Evolutionary conservation across 2,888 invertebrate genomes (phyloP).

Genomic region (Trichogramma dendrolimi): DNA sequence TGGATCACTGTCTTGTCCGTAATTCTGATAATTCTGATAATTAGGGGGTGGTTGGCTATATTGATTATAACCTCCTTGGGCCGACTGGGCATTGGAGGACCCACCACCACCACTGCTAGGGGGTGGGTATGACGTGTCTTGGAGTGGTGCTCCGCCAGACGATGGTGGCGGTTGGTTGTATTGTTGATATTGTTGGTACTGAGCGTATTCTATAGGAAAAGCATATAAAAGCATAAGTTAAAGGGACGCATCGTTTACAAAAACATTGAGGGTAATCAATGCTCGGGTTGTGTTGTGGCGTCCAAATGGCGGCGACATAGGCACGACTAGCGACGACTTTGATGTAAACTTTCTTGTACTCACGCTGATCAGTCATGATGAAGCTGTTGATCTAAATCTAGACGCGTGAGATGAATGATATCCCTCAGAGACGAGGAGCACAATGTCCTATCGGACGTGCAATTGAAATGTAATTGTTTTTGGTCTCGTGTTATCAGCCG

Average conservation of each 20-base stretch:
- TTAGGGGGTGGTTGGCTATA: slow-evolving; percentile 49
- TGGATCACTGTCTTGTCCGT: slow-evolving; percentile 34
- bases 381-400: too few relatives aligned
- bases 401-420: too few relatives aligned
- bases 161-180: slow-evolving; percentile 47
- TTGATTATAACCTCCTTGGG: slow-evolving; percentile 40
- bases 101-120: slow-evolving; percentile 39
- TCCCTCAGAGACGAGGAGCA: too few relatives aligned
- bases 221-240: neutral
- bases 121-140: slow-evolving; percentile 49
- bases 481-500: too few relatives aligned
- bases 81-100: neutral
- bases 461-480: too few relatives aligned
- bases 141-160: slow-evolving; percentile 33
- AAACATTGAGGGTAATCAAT: neutral
- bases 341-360: too few relatives aligned
- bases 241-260: neutral
- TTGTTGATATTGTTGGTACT: slow-evolving; percentile 47
- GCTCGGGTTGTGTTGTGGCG: neutral
- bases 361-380: too few relatives aligned
- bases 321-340: neutral
- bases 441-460: too few relatives aligned
- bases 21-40: slow-evolving; percentile 44
- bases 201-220: slow-evolving; percentile 44
- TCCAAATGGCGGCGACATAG: slow-evolving; percentile 7